Evolutionary conservation across 2,113 vertebrate species (phyloP), one percentile per base, ranked within the genome.

Genomic region (Campylomormyrus numenius): DNA sequence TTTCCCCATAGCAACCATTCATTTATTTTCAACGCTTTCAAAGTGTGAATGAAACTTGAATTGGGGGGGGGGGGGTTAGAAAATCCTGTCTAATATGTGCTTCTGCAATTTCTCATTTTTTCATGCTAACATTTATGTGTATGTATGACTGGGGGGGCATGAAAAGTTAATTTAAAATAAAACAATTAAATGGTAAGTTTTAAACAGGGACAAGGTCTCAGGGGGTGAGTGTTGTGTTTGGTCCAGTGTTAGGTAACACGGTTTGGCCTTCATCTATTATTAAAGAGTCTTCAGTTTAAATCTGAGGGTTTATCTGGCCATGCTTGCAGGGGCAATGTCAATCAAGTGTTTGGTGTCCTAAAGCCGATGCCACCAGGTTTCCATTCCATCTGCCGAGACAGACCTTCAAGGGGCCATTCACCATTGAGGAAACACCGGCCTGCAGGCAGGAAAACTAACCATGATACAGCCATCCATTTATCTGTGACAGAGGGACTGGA

Each of bases 221-320:
- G 0, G 10, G 39, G 42, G 39, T 85, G 9, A 48, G 39, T 45
- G 39, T 48, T 45, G 39, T 10, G 24, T 50, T 50, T 52, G 85
- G 85, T 52, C n/a, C n/a, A 48, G 48, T 50, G 48, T 87, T 87
- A 53, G 85, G 85, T 53, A 52, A 87, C 49, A 53, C 27, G 5
- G n/a, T 87, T 52, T 87, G 49, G 50, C 85, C 13, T 87, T 87
- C 24, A 17, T 52, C 35, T 15, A 87, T 87, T 53, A 87, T 87
- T 35, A 21, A 53, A 13, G 31, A 53, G 7, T 17, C 50, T 35
- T 87, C 21, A 27, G 49, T 87, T 87, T 52, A 87, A 87, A 87
- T 53, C n/a, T 53, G 85, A 35, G 27, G 27, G 21, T 46, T 87
- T 87, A 85, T 85, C 49, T 87, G 48, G 49, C 49, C 52, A 3